Evolutionary conservation across 1,140 invertebrate genomes (phyloP).

Genomic region (Tigriopus japonicus): DNA sequence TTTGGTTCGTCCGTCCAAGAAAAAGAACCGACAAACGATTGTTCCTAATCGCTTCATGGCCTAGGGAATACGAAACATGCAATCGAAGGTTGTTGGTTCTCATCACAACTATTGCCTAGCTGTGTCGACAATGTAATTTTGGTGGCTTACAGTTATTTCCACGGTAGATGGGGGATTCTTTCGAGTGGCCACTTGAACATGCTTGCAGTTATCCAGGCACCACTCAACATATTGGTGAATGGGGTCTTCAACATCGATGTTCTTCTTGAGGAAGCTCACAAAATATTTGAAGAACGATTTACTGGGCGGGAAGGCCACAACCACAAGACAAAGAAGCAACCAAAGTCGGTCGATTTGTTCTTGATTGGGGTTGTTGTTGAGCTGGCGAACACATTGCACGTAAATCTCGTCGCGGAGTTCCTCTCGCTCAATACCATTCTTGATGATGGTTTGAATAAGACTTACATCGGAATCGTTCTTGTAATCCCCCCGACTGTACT

Average conservation of each 20-base stretch:
- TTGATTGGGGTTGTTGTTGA: constrained; percentile 59
- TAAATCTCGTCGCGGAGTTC: constrained; percentile 73
- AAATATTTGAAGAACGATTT: constrained; percentile 66
- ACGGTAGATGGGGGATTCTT: constrained; percentile 62
- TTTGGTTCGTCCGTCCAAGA: constrained; percentile 82
- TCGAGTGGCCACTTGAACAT: constrained; percentile 55
- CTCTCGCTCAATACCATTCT: constrained; percentile 64
- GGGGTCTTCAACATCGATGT: constrained; percentile 44
- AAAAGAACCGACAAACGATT: constrained; percentile 84
- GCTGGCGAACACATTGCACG: constrained; percentile 63
- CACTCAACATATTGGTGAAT: constrained; percentile 71
- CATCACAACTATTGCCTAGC: not conserved
- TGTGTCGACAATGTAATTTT: not conserved
- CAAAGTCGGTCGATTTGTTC: constrained; percentile 63
- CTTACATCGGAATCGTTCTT: constrained; percentile 58
- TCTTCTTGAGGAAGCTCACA: constrained; percentile 53
- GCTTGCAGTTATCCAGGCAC: constrained; percentile 79
- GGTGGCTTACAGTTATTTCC: constrained; percentile 45
- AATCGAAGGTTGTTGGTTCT: too few relatives aligned
- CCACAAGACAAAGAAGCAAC: constrained; percentile 66
- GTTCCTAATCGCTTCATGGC: constrained; percentile 75
- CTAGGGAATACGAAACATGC: constrained; percentile 22
- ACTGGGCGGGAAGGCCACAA: constrained; percentile 77
- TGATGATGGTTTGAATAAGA: constrained; percentile 63
- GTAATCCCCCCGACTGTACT: constrained; percentile 64